Evolutionary conservation across 2,888 invertebrate species (phyloP).

Genomic region (Vandiemenella viatica): DNA sequence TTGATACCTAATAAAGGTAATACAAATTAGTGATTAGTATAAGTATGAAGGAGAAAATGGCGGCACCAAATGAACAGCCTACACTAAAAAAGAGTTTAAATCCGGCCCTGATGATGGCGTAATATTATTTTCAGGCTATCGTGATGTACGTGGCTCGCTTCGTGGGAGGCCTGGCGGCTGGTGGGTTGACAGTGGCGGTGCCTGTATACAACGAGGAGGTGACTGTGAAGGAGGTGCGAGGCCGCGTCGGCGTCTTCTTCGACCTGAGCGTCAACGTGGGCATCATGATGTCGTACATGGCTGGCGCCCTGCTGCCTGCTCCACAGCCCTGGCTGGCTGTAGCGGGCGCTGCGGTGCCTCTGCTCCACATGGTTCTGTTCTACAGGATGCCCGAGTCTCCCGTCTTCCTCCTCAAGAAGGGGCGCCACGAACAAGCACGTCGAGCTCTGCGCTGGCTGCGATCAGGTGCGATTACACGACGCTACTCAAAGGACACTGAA

Average conservation of each 20-base stretch:
- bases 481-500: too few species aligned
- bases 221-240: conserved; percentile 29
- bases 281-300: conserved; percentile 28
- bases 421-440: conserved; percentile 24
- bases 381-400: conserved; percentile 33
- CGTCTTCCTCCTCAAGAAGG: conserved; percentile 18
- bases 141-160: conserved; percentile 20
- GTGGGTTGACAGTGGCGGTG: conserved; percentile 27
- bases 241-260: conserved; percentile 32
- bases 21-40: too few species aligned
- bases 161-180: conserved; percentile 29
- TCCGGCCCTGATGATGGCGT: too few species aligned
- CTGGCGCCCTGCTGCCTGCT: conserved; percentile 28
- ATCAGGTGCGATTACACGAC: too few species aligned
- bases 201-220: conserved; percentile 32
- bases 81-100: too few species aligned
- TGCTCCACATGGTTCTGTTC: conserved; percentile 23
- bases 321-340: conserved; percentile 23
- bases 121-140: conserved; percentile 15
- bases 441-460: conserved; percentile 27
- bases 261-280: conserved; percentile 33
- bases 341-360: conserved; percentile 19
- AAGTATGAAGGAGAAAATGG: too few species aligned
- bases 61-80: too few species aligned
- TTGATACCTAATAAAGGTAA: too few species aligned